Base-by-base conservation (phyloP, 2,113 vertebrate genomes). In the Dipodomys ordii region DNA sequence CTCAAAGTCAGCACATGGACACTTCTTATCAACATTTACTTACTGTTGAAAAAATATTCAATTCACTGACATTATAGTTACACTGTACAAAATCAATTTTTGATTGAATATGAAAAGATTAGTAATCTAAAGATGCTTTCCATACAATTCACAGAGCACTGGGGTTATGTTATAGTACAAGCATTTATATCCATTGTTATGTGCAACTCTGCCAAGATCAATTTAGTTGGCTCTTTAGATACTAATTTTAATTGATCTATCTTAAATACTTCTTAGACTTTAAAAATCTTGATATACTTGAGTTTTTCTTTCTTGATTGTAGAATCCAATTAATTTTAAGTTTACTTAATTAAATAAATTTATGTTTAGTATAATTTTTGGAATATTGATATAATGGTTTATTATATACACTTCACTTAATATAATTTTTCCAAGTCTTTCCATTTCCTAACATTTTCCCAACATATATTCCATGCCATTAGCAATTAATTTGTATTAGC, bases 201-300 rank as follows among this genome's bases (percentile, higher is more conserved):
- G 20, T 90, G 8, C 25, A 83, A 68, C 6, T 92, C 83, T 16
- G 64, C 62, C 82, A n/a, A 84, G 57, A 74, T 27, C 68, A 27
- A 68, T 84, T 82, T 95, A 69, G 87, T 64, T 92, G 90, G 10
- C 12, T n/a, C 65, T 92, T 95, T 83, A 7, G 84, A 85, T 83
- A 65, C 35, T 76, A 62, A 57, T 90, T 88, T 95, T 89, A 79
- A 27, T 82, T 23, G 83, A 2, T 32, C n/a, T 94, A 83, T 93
- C 28, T 86, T 83, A n/a, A 35, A 95, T 89, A 89, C 95, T 92
- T 77, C 25, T 39, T 12, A 88, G 30, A 1, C 12, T 62, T 94
- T 30, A 35, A 88, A 86, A 20, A 71, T 76, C 30, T 71, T 88
- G 11, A 25, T 82, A 2, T 79, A 7, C 28, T 60, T 92, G 12